A percentile compares a stretch with the other conserved stretches of the same genome.
These are phyloP conservation scores for Hippoglossus hippoglossus DNA, from an alignment of 2,797 vertebrate genomes.

Conservation along the genomic window DNA sequence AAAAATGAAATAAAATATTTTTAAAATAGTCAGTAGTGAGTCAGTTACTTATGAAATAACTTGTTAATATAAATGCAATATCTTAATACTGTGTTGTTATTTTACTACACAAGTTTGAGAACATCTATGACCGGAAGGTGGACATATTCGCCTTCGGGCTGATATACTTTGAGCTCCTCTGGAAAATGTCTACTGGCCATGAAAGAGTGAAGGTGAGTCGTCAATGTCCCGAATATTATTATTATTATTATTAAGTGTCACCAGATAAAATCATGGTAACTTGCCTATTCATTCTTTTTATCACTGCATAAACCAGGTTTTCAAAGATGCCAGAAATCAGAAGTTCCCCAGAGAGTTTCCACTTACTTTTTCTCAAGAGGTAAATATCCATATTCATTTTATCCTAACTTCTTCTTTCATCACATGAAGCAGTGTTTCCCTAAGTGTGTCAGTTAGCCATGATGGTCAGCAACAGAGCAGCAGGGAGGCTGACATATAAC, in stretches of 20 bases:
- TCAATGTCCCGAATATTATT: not conserved
- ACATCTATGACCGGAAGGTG: conserved; percentile 70
- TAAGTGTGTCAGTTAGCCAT: not conserved
- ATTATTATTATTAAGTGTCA: too few species aligned
- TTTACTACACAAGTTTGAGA: conserved; percentile 26
- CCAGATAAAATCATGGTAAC: not conserved
- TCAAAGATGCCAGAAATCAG: not conserved
- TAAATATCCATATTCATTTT: conserved; percentile 35
- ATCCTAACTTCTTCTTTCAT: not conserved
- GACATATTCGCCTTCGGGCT: conserved; percentile 83
- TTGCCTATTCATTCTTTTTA: not conserved
- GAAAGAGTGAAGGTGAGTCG: conserved; percentile 66
- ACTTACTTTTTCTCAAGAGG: conserved; percentile 57
- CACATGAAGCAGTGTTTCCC: not conserved
- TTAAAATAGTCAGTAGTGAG: not conserved
- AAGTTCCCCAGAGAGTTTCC: conserved; percentile 60
- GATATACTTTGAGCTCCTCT: conserved; percentile 81
- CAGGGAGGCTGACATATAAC: not conserved
- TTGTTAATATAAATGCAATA: not conserved
- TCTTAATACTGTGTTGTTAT: conserved; percentile 4
- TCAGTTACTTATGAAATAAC: not conserved
- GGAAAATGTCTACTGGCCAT: not conserved
- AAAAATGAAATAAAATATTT: not conserved
- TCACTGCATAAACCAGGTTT: conserved; percentile 58
- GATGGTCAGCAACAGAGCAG: not conserved